A percentile compares a stretch with the other conserved stretches of the same genome.
Evolutionary conservation across 1,140 invertebrate genomes (phyloP).

Genomic region (Polypedilum pembai): DNA sequence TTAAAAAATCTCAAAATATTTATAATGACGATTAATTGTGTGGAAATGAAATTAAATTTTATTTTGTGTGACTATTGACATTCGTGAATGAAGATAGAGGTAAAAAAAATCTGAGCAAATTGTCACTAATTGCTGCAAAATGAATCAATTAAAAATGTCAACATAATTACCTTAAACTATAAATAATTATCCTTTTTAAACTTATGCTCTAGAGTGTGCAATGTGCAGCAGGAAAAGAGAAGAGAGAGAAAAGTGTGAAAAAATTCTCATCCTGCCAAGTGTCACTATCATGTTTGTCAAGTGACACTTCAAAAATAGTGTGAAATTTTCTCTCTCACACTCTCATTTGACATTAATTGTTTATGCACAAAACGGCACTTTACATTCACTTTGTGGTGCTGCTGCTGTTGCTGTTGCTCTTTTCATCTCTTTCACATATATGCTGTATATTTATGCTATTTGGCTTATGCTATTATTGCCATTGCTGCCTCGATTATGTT

Average conservation of each 20-base stretch:
- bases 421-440: neutral
- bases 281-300: neutral
- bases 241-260: neutral
- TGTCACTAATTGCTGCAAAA: neutral
- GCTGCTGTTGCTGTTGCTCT: neutral
- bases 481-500: constrained; percentile 20
- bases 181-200: neutral
- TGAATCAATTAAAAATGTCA: neutral
- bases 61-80: neutral
- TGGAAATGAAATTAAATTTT: neutral
- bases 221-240: no score
- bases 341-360: neutral
- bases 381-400: constrained; percentile 17
- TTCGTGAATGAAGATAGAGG: neutral
- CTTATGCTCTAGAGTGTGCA: neutral
- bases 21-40: constrained; percentile 26
- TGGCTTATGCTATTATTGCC: neutral
- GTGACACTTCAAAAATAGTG: constrained; percentile 27
- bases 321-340: neutral
- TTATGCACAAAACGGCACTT: constrained; percentile 17
- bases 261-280: constrained; percentile 3
- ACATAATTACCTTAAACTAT: constrained; percentile 1
- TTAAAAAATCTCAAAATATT: constrained; percentile 15
- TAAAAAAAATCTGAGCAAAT: neutral
- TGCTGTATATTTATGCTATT: neutral